Base-by-base conservation (phyloP, 2,797 vertebrate genomes). In the Gila robusta region DNA sequence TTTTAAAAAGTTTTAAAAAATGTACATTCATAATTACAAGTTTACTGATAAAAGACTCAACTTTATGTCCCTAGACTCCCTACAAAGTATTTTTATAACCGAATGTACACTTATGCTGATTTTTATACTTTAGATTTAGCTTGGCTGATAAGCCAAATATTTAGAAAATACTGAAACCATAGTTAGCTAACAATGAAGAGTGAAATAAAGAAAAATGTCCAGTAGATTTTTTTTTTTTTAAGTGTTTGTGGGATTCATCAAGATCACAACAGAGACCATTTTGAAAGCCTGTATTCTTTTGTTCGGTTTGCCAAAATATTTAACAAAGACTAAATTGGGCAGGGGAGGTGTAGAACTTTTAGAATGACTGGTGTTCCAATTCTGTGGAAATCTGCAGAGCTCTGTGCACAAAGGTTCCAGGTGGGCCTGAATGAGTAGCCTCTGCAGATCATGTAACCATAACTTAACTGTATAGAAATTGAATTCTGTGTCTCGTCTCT, bases 401-500 rank as follows among this genome's bases (percentile, higher is more conserved):
- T 41, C 21, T 41, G 23, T 71, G 37, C 21, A 14, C 11, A 71
- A 21, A n/a, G 37, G 41, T n/a, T 71, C 6, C 5, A 1, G 23
- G 37, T 71, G 10, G 21, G 37, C 21, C 69, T 41, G 21, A 41
- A 71, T 41, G 11, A 71, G 39, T 44, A 26, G 12, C 23, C 39
- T 26, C 6, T 44, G 70, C 39, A 72, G 39, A 44, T 72, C 44
- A 71, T 71, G 23, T 41, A 72, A 6, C 23, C 39, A 44, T 26
- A 26, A 44, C 70, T 71, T 2, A 71, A 41, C 37, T 47, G 8
- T 47, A 16, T 17, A 28, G 12, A 73, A 73, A 73, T 73, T 0
- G 5, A 73, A 73, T 73, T 49, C 16, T 73, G 47, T 76, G 28
- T 54, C 79, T 9, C 91, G 90, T 67, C 2, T 66, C 72, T 76